Evolutionary conservation across 2,797 vertebrate species (phyloP), one percentile per base, ranked within the genome.

Genomic region (Moxostoma hubbsi): DNA sequence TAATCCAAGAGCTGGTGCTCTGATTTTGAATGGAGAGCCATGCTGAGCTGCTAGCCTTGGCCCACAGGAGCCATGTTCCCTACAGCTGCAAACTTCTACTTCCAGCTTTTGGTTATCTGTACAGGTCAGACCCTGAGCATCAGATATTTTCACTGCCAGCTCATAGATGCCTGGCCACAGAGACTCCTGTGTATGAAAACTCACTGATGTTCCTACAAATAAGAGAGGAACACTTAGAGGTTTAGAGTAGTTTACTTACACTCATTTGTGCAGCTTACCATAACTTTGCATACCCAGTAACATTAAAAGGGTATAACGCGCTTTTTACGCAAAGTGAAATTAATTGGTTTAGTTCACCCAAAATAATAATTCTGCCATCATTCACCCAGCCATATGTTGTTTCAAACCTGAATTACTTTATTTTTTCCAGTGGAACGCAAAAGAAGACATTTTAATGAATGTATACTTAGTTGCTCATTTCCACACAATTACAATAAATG

Each of bases 21-120:
- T 82, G 0, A 94, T 61, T 7, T 81, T 50, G 0, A 45, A 24
- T 9, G 86, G 7, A 0, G 82, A 68, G 2, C n/a, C 24, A 0
- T 0, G 12, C 7, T 1, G 7, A 2, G 50, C n/a, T 15, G 53
- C 24, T 58, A 13, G 0, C n/a, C 0, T 72, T 0, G 0, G 0
- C 0, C 4, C 5, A 51, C 92, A 93, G 12, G 36, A 47, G 1
- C 62, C 24, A 0, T 6, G 79, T 47, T 83, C 73, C 49, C 4
- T 71, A 83, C 94, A 94, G 9, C 79, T 89, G 61, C 94, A 95
- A 66, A 94, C 91, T 0, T 90, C 77, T 75, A 95, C 15, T 5
- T 49, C 83, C 50, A 94, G 87, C 7, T 82, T 66, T 63, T 93
- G 87, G 0, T 69, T 75, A n/a, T 59, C 47, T 0, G 86, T 80